Conservation (phyloP, 1,140 invertebrate genomes). For the Drosophila grimshawi region DNA sequence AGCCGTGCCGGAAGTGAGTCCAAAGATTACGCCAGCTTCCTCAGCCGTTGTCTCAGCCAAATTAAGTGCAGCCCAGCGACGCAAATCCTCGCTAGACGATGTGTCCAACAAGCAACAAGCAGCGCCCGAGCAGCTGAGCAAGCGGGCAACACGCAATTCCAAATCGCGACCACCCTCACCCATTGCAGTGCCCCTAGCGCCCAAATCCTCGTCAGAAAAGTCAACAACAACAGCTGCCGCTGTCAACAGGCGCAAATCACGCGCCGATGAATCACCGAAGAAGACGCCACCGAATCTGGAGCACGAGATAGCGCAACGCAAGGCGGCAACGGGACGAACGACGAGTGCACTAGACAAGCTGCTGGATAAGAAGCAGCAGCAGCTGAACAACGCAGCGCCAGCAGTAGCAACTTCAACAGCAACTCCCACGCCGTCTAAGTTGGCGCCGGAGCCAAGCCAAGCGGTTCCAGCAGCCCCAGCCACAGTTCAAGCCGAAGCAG, state of each 20-base stretch:
- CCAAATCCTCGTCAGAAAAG: constrained; percentile 51
- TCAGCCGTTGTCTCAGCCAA: constrained; percentile 16
- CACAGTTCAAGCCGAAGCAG: constrained; percentile 14
- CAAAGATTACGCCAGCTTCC: not conserved
- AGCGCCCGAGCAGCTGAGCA: constrained; percentile 32
- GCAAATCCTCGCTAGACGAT: constrained; percentile 65
- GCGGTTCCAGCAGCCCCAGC: not conserved
- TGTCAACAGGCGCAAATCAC: constrained; percentile 54
- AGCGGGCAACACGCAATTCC: constrained; percentile 69
- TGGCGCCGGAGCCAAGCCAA: not conserved
- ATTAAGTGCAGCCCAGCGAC: constrained; percentile 27
- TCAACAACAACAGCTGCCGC: not conserved
- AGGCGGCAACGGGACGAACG: constrained; percentile 64
- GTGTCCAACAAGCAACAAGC: constrained; percentile 33
- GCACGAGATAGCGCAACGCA: constrained; percentile 74
- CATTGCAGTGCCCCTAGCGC: not conserved
- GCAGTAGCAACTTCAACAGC: constrained; percentile 5
- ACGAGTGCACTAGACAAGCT: constrained; percentile 73
- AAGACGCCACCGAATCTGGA: constrained; percentile 64
- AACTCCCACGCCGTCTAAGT: constrained; percentile 13
- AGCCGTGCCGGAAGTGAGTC: not conserved
- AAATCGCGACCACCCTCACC: constrained; percentile 70
- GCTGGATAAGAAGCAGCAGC: constrained; percentile 75
- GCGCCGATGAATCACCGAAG: constrained; percentile 59
- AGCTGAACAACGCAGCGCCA: constrained; percentile 52